Evolutionary conservation across 2,888 invertebrate species (phyloP).

Genomic region (Allophyes oxyacanthae): DNA sequence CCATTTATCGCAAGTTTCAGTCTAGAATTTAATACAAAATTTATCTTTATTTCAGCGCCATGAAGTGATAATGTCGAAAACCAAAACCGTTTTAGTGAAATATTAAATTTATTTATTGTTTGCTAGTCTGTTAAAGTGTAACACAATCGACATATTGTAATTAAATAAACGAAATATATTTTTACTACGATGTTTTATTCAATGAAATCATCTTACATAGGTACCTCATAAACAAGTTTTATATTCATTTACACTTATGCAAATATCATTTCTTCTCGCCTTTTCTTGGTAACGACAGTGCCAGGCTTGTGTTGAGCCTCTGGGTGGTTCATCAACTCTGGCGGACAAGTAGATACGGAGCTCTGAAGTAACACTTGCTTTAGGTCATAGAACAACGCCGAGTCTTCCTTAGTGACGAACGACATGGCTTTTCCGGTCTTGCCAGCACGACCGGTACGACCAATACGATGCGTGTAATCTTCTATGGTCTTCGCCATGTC

Average conservation of each 20-base stretch:
- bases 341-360: slow-evolving; percentile 98
- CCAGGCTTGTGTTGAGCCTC: slow-evolving; percentile 99
- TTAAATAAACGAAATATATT: slow-evolving; percentile 65
- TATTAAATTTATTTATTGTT: slow-evolving; percentile 51
- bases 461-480: slow-evolving; percentile 99
- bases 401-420: slow-evolving; percentile 99
- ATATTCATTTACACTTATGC: slow-evolving; percentile 88
- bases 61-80: slow-evolving; percentile 42
- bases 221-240: slow-evolving; percentile 27
- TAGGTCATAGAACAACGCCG: slow-evolving; percentile 97
- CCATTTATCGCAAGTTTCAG: too few species aligned
- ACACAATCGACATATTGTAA: slow-evolving; percentile 51
- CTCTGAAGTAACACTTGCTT: slow-evolving; percentile 97
- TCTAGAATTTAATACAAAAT: too few species aligned
- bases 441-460: slow-evolving; percentile 99
- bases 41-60: slow-evolving; percentile 59
- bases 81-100: slow-evolving; percentile 46
- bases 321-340: slow-evolving; percentile 99
- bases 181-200: slow-evolving; percentile 53
- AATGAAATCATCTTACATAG: slow-evolving; percentile 8
- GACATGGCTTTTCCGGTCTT: slow-evolving; percentile 98
- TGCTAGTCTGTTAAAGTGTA: slow-evolving; percentile 46
- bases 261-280: slow-evolving; percentile 98
- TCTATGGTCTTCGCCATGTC: slow-evolving; percentile 99
- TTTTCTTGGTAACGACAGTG: slow-evolving; percentile 97